These are phyloP conservation scores for Ageneiosus marmoratus DNA, from an alignment of 2,113 vertebrate genomes.

Conservation along the genomic window DNA sequence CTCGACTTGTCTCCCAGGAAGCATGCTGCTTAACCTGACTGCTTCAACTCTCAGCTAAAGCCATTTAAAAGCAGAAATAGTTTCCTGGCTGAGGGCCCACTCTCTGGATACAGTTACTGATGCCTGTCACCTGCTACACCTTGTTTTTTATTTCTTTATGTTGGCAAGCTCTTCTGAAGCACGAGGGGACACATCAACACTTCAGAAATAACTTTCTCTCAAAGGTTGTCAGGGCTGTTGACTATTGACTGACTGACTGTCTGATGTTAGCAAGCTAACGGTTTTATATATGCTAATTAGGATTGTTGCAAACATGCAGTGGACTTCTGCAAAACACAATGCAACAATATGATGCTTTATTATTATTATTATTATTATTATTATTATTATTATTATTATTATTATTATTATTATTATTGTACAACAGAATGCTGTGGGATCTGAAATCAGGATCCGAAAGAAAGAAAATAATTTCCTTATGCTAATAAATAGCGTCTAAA, in stretches of 20 bases:
- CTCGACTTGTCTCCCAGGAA: not conserved
- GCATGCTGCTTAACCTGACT: not conserved
- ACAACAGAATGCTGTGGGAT: no score
- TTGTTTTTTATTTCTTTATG: not conserved
- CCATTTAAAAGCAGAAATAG: not conserved
- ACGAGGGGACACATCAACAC: not conserved
- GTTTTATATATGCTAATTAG: not conserved
- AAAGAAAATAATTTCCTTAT: no score
- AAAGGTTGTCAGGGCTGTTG: not conserved
- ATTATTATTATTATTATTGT: no score
- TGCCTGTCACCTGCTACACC: not conserved
- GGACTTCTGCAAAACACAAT: no score
- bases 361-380: no score
- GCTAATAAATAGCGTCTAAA: no score
- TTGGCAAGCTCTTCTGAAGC: not conserved
- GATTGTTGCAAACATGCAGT: no score
- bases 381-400: no score
- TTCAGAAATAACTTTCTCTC: slow-evolving; percentile 1
- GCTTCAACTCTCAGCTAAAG: not conserved
- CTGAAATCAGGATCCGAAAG: no score
- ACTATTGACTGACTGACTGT: not conserved
- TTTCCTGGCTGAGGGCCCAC: not conserved
- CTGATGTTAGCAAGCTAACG: not conserved
- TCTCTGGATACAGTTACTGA: not conserved
- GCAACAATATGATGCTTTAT: no score